phyloP scores from a whole-genome alignment of 2,113 vertebrate species.

The Tor tambroides region DNA sequence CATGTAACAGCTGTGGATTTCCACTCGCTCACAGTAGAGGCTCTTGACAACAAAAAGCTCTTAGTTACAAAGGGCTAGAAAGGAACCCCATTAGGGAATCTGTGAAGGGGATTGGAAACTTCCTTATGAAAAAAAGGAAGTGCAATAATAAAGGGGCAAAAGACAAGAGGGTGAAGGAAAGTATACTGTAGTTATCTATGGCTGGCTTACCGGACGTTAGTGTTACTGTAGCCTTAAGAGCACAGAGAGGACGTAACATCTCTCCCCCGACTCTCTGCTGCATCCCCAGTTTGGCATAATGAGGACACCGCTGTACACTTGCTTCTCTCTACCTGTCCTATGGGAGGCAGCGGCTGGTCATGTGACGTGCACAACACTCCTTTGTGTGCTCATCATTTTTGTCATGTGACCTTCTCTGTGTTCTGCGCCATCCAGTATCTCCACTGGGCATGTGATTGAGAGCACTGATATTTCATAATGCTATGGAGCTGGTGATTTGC shows the following conservation, averaged over 20 bases:
- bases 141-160: neutral
- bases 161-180: neutral
- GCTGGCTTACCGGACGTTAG: neutral
- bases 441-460: constrained; percentile 25
- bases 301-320: constrained; percentile 45
- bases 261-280: constrained; percentile 46
- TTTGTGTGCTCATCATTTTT: constrained; percentile 39
- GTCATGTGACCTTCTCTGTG: constrained; percentile 45
- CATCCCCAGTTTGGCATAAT: constrained; percentile 48
- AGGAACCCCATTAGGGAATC: constrained; percentile 9
- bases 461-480: constrained; percentile 33
- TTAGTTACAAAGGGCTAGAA: constrained; percentile 30
- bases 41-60: constrained; percentile 25
- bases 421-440: constrained; percentile 42
- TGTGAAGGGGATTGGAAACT: neutral
- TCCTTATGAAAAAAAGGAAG: neutral
- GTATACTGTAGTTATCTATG: neutral
- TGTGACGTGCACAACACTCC: constrained; percentile 51
- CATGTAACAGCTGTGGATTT: neutral
- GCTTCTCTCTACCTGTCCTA: constrained; percentile 58
- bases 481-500: neutral
- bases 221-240: constrained; percentile 50
- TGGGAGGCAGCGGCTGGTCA: constrained; percentile 54
- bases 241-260: constrained; percentile 37
- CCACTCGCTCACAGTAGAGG: constrained; percentile 5